These are phyloP conservation scores for Digitonthophagus gazella DNA, from an alignment of 2,888 invertebrate genomes.

Conservation along the genomic window DNA sequence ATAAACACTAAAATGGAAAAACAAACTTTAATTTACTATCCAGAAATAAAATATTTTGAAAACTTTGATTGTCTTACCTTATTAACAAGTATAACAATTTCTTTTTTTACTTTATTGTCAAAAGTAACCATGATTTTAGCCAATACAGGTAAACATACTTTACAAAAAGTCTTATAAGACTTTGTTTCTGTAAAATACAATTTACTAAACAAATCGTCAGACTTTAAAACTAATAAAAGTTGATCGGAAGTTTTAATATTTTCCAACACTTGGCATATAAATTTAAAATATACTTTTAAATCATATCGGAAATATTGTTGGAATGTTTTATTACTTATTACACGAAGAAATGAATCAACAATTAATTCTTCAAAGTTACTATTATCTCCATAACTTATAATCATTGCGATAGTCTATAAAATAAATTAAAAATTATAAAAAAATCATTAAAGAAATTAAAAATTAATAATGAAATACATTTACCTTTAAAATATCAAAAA, in stretches of 20 bases:
- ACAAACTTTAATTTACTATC: conserved; percentile 18
- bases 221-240: conserved; percentile 32
- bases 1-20: conserved; percentile 39
- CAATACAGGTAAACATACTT: conserved; percentile 32
- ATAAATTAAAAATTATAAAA: too few relatives aligned
- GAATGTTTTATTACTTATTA: conserved; percentile 37
- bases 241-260: conserved; percentile 27
- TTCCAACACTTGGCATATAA: conserved; percentile 34
- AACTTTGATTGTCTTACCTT: conserved; percentile 34
- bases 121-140: conserved; percentile 31
- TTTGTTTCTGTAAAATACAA: conserved; percentile 29
- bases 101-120: conserved; percentile 30
- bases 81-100: conserved; percentile 34
- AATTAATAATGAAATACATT: too few relatives aligned
- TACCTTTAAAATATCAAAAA: neutral
- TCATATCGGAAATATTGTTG: conserved; percentile 41
- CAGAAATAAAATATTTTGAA: neutral
- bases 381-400: neutral
- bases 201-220: conserved; percentile 34
- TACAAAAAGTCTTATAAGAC: conserved; percentile 34
- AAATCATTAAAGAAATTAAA: too few relatives aligned
- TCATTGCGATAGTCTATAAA: neutral
- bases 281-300: conserved; percentile 36
- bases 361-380: neutral
- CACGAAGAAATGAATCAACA: neutral